phyloP scores from a whole-genome alignment of 2,888 invertebrate species.

The Lumbricus terrestris region DNA sequence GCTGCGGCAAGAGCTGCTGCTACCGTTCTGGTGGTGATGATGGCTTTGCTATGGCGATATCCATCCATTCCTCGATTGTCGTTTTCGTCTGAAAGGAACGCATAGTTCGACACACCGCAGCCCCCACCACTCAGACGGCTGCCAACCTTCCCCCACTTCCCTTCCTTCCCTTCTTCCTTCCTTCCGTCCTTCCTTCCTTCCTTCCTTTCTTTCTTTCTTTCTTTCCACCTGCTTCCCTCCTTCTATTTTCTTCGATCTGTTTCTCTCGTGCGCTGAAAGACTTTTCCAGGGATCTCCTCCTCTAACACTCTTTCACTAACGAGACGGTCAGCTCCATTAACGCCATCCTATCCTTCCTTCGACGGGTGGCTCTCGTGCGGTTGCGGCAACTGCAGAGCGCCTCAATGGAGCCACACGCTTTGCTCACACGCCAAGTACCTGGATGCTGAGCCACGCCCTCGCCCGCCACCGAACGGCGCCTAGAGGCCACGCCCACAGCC shows the following conservation, averaged over 20 bases:
- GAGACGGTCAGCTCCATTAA: not conserved
- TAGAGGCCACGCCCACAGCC: not conserved
- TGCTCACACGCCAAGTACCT: constrained; percentile 6
- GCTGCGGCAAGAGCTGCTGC: constrained; percentile 7
- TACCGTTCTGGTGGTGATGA: constrained; percentile 7
- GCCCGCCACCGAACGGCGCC: too few relatives aligned
- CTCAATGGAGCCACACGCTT: not conserved
- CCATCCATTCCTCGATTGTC: constrained; percentile 9
- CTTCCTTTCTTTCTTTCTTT: not conserved
- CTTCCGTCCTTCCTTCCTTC: not conserved
- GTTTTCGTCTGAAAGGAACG: not conserved
- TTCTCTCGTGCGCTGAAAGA: not conserved
- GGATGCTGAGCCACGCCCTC: not conserved
- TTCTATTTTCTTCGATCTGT: too few relatives aligned
- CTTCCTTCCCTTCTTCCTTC: too few relatives aligned
- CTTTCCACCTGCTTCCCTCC: too few relatives aligned
- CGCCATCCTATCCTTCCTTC: not conserved
- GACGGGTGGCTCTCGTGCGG: too few relatives aligned
- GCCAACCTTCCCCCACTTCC: not conserved
- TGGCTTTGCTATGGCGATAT: not conserved
- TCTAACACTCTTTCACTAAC: not conserved
- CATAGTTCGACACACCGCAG: constrained; percentile 4
- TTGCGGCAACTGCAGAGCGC: too few relatives aligned
- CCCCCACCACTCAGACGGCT: not conserved
- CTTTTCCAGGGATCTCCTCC: not conserved